A percentile compares a stretch with the other conserved stretches of the same genome.
Evolutionary conservation across 2,797 vertebrate species (phyloP).

Genomic region (Rhinogobio ventralis): DNA sequence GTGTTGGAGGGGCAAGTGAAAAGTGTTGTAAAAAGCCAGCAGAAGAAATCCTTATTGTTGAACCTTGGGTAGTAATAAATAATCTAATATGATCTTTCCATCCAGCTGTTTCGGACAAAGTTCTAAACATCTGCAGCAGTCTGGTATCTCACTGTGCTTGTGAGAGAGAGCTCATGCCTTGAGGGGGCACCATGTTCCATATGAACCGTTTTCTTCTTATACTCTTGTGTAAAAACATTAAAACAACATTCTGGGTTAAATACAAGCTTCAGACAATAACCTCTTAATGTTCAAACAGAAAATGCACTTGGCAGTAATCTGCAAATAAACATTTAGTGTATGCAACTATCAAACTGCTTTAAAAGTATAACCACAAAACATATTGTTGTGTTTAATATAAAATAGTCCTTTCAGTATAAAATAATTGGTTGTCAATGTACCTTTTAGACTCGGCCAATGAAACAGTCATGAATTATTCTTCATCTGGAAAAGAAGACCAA

Average conservation of each 20-base stretch:
- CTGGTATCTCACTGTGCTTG: background rate
- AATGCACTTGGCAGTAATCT: background rate
- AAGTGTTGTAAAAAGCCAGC: background rate
- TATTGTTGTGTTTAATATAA: background rate
- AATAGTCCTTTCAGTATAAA: background rate
- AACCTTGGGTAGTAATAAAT: background rate
- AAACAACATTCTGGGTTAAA: background rate
- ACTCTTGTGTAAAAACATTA: background rate
- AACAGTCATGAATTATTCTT: conserved; percentile 5
- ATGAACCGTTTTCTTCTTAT: background rate
- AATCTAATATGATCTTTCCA: background rate
- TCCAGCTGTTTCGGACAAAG: background rate
- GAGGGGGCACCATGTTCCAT: background rate
- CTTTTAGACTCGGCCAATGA: background rate
- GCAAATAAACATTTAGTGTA: background rate
- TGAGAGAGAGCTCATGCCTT: background rate
- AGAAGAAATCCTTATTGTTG: background rate
- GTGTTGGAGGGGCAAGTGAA: background rate
- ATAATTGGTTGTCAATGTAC: background rate
- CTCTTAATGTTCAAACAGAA: background rate
- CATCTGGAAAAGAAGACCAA: conserved; percentile 12
- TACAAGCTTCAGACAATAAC: background rate
- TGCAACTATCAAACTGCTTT: background rate
- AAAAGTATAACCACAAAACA: background rate
- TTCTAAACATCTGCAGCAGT: background rate